Conservation (phyloP, 2,113 vertebrate species). For the Ctenomys sociabilis region DNA sequence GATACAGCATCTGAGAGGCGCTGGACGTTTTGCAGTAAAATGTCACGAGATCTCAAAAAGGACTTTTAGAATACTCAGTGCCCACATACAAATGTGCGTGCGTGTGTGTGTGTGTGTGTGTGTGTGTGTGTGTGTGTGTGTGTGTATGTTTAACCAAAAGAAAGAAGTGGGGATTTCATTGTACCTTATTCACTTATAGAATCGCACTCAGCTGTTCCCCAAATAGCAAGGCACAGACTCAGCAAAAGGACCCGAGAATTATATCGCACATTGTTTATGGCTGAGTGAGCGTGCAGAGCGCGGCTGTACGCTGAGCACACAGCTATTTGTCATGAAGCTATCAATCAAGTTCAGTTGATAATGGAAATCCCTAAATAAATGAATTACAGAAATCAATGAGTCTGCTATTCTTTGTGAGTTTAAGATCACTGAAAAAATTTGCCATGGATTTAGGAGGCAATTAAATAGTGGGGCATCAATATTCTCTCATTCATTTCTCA, state of each 20-base stretch:
- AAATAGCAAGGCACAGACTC: conserved; percentile 69
- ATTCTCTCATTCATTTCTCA: conserved; percentile 65
- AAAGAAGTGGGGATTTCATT: conserved; percentile 40
- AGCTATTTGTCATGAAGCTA: conserved; percentile 79
- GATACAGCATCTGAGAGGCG: background rate
- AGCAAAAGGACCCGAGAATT: conserved; percentile 71
- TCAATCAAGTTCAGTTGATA: conserved; percentile 81
- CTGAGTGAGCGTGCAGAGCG: conserved; percentile 64
- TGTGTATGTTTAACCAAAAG: background rate
- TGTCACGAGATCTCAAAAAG: conserved; percentile 20
- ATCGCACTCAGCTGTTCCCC: conserved; percentile 59
- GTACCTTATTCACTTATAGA: conserved; percentile 58
- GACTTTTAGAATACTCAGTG: background rate
- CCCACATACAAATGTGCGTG: background rate
- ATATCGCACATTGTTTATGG: conserved; percentile 73
- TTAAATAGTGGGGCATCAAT: conserved; percentile 72
- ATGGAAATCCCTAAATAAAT: conserved; percentile 83
- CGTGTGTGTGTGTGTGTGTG: background rate
- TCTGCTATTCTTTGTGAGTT: conserved; percentile 79
- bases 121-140: too few species aligned
- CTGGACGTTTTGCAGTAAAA: conserved; percentile 42
- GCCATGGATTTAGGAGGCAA: conserved; percentile 75
- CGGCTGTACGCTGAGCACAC: conserved; percentile 74
- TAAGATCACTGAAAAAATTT: conserved; percentile 79
- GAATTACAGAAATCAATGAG: conserved; percentile 83